Percentiles rank a stretch among this genome's conserved stretches.
Evolutionary conservation across 2,888 invertebrate genomes (phyloP).

Genomic region (Cheilosia variabilis): DNA sequence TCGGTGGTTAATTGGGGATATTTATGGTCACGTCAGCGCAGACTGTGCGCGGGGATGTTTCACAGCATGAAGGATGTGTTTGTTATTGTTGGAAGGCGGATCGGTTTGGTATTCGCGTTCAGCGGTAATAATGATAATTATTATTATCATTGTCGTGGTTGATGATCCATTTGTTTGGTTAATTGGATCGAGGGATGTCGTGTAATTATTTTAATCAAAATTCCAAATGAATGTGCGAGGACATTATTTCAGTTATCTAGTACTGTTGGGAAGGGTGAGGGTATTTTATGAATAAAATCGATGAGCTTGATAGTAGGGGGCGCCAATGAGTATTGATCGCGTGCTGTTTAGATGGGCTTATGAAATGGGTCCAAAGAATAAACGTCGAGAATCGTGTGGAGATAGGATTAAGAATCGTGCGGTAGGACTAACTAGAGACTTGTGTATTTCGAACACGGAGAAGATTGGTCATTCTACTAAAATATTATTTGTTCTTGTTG

Average conservation of each 20-base stretch:
- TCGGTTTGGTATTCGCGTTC: conserved; percentile 54
- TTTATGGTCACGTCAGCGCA: conserved; percentile 68
- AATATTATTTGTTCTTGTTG: too few relatives aligned
- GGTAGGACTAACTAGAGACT: too few relatives aligned
- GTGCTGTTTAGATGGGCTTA: too few relatives aligned
- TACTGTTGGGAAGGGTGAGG: conserved; percentile 6
- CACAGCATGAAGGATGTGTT: conserved; percentile 64
- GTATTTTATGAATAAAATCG: background rate
- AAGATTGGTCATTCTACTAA: too few relatives aligned
- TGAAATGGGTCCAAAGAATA: too few relatives aligned
- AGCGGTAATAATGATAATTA: conserved; percentile 56
- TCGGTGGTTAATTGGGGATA: conserved; percentile 75
- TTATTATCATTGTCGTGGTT: conserved; percentile 58
- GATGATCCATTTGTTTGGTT: conserved; percentile 49
- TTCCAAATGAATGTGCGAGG: conserved; percentile 55
- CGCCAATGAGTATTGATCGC: background rate
- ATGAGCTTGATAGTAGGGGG: background rate
- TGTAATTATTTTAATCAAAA: conserved; percentile 74
- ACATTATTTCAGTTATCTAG: conserved; percentile 12
- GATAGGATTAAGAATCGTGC: too few relatives aligned
- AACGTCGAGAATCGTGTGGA: too few relatives aligned
- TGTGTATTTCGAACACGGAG: too few relatives aligned
- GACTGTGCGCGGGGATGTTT: conserved; percentile 44
- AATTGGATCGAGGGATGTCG: conserved; percentile 34
- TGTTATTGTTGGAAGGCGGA: background rate